Percentiles rank a stretch among this genome's conserved stretches.
Evolutionary conservation across 2,888 invertebrate genomes (phyloP).

Genomic region (Dicranocentrus wangi): DNA sequence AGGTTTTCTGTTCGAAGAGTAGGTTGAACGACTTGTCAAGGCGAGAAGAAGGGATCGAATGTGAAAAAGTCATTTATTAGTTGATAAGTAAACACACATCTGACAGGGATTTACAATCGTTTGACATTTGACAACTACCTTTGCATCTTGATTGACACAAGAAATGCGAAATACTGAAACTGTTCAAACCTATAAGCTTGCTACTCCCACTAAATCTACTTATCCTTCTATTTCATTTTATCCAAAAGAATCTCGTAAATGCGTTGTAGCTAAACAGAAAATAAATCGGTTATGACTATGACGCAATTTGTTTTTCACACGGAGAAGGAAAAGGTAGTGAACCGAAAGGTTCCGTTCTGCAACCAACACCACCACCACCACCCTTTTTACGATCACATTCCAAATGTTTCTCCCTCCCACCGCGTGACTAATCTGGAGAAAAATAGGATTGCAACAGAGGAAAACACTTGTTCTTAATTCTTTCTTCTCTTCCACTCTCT

Average conservation of each 20-base stretch:
- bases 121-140: too few species aligned
- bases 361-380: not conserved
- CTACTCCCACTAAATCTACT: too few species aligned
- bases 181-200: too few species aligned
- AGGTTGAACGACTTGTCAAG: slow-evolving; percentile 20
- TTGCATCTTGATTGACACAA: too few species aligned
- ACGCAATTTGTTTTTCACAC: not conserved
- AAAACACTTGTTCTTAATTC: too few species aligned
- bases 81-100: too few species aligned
- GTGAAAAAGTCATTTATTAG: too few species aligned
- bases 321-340: slow-evolving; percentile 3
- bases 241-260: too few species aligned
- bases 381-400: slow-evolving; percentile 17
- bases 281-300: slow-evolving; percentile 7
- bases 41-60: not conserved
- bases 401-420: slow-evolving; percentile 11
- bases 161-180: too few species aligned
- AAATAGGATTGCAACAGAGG: slow-evolving; percentile 15
- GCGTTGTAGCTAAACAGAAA: not conserved
- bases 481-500: too few species aligned
- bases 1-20: not conserved
- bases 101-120: too few species aligned
- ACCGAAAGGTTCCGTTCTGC: not conserved
- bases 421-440: slow-evolving; percentile 22
- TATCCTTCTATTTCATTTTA: too few species aligned